Base-by-base conservation (phyloP, 2,888 invertebrate species). In the Digitonthophagus gazella region DNA sequence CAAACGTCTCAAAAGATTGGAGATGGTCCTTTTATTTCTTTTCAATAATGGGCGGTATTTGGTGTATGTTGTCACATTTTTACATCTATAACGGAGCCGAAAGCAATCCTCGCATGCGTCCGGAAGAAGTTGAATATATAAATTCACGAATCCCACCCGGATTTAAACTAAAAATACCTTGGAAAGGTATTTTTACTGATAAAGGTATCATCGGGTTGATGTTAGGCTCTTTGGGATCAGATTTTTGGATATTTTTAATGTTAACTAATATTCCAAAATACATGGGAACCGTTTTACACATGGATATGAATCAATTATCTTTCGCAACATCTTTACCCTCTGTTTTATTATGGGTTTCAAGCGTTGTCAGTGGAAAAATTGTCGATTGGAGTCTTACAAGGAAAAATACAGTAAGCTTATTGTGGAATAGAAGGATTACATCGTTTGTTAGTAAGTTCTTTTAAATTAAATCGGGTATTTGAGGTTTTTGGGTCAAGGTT, bases 161-260 rank as follows among this genome's bases (percentile, higher is more conserved):
- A 18, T 19, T 54, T 18, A 67, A 16, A 5, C 19, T 70, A 8
- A 71, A 71, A 69, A 58, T 65, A 2, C 68, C 68, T 1, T 71
- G 64, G 65, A 65, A 56, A 15, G 55, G 15, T 3, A 15, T 71
- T 15, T 54, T 71, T n/a, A 44, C 3, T 6, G 92, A 89, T 0
- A 84, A 87, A 2, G 91, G 92, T 0, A 83, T 93, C 68, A 89
- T 91, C 87, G 92, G 92, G 0, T 80, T 93, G n/a, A 88, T 93
- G 8, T 87, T 87, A 64, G 92, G 92, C 71, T 91, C 92, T 84
- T 84, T 89, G 70, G 89, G 89, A 3, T 90, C 90, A 79, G 90
- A 90, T 76, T 91, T 89, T 87, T 90, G 90, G 2, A 88, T 90
- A 76, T 90, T 88, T 79, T 89, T 89, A 2, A 88, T 91, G 87